Percentiles rank a stretch among this genome's conserved stretches.
Evolutionary conservation across 2,797 vertebrate genomes (phyloP).

Genomic region (Anguilla pacifica): DNA sequence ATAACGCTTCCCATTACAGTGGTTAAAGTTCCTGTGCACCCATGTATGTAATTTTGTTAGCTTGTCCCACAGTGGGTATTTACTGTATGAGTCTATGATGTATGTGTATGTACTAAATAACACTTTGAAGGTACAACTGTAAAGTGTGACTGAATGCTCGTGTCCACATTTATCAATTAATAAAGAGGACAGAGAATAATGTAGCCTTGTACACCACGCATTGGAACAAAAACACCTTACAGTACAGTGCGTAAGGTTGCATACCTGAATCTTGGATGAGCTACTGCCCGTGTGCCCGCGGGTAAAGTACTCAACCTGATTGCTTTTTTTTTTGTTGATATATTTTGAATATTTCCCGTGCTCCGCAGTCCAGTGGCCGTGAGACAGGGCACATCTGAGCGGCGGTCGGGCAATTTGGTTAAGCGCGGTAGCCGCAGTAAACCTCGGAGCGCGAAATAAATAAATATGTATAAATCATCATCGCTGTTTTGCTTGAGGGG

Average conservation of each 20-base stretch:
- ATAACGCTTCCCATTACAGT: background rate
- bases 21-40: background rate
- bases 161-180: background rate
- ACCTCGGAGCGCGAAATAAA: constrained; percentile 56
- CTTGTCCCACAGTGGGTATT: background rate
- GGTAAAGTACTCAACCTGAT: constrained; percentile 23
- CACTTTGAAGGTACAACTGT: background rate
- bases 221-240: background rate
- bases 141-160: background rate
- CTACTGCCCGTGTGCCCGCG: constrained; percentile 4
- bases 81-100: background rate
- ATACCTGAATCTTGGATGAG: background rate
- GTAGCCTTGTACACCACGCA: no score
- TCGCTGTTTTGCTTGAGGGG: constrained; percentile 55
- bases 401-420: constrained; percentile 35
- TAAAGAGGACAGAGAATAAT: background rate
- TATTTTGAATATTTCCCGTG: constrained; percentile 48
- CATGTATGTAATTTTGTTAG: background rate
- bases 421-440: constrained; percentile 39
- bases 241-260: background rate
- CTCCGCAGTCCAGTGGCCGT: constrained; percentile 49
- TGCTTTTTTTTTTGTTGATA: constrained; percentile 43
- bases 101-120: background rate
- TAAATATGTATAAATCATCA: constrained; percentile 64
- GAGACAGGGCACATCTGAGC: constrained; percentile 42